Evolutionary conservation across 1,140 invertebrate genomes (phyloP), one percentile per base, ranked within the genome.

Genomic region (Lasioglossum baleicum): DNA sequence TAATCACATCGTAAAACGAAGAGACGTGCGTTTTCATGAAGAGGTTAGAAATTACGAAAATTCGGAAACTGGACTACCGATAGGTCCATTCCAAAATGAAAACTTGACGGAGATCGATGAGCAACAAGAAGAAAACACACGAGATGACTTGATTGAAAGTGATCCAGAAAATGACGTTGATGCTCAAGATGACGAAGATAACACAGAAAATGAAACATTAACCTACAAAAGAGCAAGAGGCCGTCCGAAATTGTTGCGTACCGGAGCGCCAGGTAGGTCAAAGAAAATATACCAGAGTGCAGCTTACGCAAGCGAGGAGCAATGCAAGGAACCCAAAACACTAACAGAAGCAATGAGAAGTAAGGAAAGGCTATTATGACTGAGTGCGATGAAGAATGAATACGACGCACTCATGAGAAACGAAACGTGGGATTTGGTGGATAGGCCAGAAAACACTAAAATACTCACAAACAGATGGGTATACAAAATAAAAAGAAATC

Each of bases 261-360:
- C 53, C 13, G 69, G 69, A 60, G 15, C 11, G 0, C 31, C 22
- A 22, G 42, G 78, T 17, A 22, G 71, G 51, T 48, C 42, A 35
- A 31, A 61, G 53, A 56, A 70, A 68, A 40, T 74, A 67, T 67
- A 60, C 26, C 51, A 90, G 17, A 42, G 84, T 7, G 15, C 60
- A 82, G 44, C 35, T 35, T 35, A 81, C 86, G 1, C 60, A 80
- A 20, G 56, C 72, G n/a, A 51, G 84, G 13, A 86, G 83, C 60
- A 26, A 68, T 40, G 87, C 83, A 89, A 85, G 56, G 61, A 71
- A 60, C 69, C 53, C 11, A 60, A 2, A n/a, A 71, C 69, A 5
- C 6, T 60, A 2, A 13, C 6, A 11, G 7, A 71, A 22, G 69
- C 53, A 42, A 60, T 71, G 35, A 61, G 7, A n/a, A 35, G 56